These are phyloP conservation scores for Blomia tropicalis DNA, from an alignment of 2,888 invertebrate genomes.

Conservation along the genomic window DNA sequence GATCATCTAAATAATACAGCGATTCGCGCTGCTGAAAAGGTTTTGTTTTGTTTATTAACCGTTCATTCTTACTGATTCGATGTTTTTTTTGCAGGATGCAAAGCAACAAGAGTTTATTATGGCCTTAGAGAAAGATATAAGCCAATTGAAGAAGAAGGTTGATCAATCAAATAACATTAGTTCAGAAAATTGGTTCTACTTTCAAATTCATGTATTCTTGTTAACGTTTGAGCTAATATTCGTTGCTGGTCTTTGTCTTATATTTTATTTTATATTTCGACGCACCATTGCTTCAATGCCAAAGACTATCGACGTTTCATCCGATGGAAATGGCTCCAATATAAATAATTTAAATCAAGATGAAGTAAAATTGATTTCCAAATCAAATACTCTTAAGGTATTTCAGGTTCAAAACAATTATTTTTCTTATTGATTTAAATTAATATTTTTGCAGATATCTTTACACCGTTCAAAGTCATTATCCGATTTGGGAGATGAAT, in stretches of 20 bases:
- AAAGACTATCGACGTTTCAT: neutral
- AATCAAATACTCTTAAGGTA: neutral
- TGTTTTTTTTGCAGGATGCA: conserved; percentile 28
- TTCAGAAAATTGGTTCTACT: conserved; percentile 28
- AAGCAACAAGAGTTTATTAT: conserved; percentile 31
- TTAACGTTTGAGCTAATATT: conserved; percentile 34
- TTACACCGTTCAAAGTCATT: conserved; percentile 4
- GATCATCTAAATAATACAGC: conserved; percentile 41
- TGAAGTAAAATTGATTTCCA: neutral
- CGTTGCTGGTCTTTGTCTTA: conserved; percentile 32
- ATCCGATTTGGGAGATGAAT: neutral
- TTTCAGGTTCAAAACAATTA: too few relatives aligned
- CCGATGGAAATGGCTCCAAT: neutral
- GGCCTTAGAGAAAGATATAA: conserved; percentile 28
- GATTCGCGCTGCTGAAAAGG: conserved; percentile 45
- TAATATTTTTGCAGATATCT: neutral
- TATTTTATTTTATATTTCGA: conserved; percentile 32
- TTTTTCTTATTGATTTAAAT: too few relatives aligned
- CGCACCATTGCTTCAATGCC: neutral
- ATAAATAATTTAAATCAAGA: neutral
- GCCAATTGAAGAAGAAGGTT: conserved; percentile 27
- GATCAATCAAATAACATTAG: conserved; percentile 27
- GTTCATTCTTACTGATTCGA: neutral
- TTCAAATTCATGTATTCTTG: conserved; percentile 34
- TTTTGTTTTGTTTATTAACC: conserved; percentile 1